phyloP scores from a whole-genome alignment of 2,797 vertebrate species.

The Enteromius radiatus region DNA sequence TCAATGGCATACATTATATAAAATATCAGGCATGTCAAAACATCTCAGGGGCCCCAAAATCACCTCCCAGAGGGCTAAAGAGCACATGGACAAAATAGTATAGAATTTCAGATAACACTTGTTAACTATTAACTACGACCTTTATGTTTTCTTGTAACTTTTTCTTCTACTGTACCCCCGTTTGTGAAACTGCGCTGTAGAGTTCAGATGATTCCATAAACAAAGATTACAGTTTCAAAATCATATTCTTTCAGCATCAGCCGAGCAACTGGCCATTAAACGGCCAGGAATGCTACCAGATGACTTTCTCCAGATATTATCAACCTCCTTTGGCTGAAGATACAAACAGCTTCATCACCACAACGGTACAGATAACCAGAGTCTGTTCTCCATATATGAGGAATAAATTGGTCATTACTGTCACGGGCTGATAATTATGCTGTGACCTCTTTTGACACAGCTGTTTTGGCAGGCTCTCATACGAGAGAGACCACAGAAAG shows the following conservation, averaged over 20 bases:
- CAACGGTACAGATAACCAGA: conserved; percentile 47
- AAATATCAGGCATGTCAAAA: no score
- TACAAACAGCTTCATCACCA: conserved; percentile 63
- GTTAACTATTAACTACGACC: no score
- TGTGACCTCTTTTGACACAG: conserved; percentile 55
- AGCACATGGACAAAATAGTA: no score
- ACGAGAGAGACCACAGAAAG: conserved; percentile 58
- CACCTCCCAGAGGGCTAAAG: no score
- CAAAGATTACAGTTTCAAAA: background rate
- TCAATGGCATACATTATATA: no score
- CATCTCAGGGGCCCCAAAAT: no score
- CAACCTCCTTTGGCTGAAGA: conserved; percentile 54
- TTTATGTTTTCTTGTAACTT: no score
- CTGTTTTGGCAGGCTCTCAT: conserved; percentile 54
- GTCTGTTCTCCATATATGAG: conserved; percentile 1
- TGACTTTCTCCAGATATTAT: conserved; percentile 1
- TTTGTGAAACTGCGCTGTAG: no score
- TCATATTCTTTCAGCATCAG: background rate
- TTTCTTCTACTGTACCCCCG: no score
- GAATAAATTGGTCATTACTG: conserved; percentile 64
- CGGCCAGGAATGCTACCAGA: background rate
- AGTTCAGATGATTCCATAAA: background rate
- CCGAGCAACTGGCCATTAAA: background rate
- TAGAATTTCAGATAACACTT: no score
- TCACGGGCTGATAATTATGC: conserved; percentile 60